phyloP scores from a whole-genome alignment of 2,797 vertebrate species.

The Hephaestus fuliginosus region DNA sequence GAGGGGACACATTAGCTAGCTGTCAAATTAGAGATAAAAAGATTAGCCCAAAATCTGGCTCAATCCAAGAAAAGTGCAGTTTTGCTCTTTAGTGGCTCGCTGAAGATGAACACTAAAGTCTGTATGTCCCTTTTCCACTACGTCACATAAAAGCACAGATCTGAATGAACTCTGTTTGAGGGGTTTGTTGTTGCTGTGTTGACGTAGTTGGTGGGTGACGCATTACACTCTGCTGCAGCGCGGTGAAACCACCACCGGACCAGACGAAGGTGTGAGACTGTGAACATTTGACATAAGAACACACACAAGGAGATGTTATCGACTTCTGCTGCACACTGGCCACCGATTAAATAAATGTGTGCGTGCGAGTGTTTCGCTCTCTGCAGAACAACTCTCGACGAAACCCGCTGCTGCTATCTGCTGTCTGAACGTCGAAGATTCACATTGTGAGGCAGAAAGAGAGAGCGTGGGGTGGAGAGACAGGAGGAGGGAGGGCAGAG shows the following conservation, averaged over 20 bases:
- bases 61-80: not conserved
- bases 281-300: not conserved
- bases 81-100: not conserved
- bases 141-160: not conserved
- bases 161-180: not conserved
- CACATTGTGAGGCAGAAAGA: conserved; percentile 29
- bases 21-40: not conserved
- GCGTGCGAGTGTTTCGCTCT: not conserved
- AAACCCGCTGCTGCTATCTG: not conserved
- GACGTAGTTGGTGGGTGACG: conserved; percentile 17
- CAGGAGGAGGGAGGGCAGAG: conserved; percentile 31
- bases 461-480: conserved; percentile 42
- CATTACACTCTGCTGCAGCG: conserved; percentile 38
- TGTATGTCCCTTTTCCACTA: not conserved
- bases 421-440: conserved; percentile 30
- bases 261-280: conserved; percentile 8
- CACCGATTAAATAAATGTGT: not conserved
- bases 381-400: conserved; percentile 13
- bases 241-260: conserved; percentile 10
- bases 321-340: conserved; percentile 33
- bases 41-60: not conserved
- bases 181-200: not conserved
- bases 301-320: conserved; percentile 16
- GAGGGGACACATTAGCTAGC: not conserved
- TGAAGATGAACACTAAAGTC: not conserved